Evolutionary conservation across 2,797 vertebrate genomes (phyloP).

Genomic region (Notolepis coatsorum): DNA sequence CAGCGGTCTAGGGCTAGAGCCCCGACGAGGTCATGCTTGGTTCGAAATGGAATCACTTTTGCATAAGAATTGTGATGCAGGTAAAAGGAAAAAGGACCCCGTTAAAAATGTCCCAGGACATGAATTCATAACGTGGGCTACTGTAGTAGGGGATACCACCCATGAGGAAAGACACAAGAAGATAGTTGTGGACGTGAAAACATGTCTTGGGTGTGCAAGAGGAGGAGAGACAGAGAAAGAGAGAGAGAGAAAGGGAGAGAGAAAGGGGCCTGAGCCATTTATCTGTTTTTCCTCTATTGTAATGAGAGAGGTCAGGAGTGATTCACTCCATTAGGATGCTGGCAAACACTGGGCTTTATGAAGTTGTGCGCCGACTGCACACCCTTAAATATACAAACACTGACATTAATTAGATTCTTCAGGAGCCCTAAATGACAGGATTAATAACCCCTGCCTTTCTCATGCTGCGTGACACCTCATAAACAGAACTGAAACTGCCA

Average conservation of each 20-base stretch:
- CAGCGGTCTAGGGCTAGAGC: slow-evolving; percentile 35
- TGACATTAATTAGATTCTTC: slow-evolving; percentile 57
- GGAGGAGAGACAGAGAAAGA: neutral
- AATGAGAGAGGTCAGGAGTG: slow-evolving; percentile 44
- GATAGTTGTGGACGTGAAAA: slow-evolving; percentile 29
- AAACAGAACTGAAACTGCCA: too few species aligned
- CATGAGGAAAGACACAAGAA: slow-evolving; percentile 52
- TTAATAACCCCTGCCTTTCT: slow-evolving; percentile 49
- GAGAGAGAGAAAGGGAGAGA: neutral
- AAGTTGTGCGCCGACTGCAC: slow-evolving; percentile 12
- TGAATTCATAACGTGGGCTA: slow-evolving; percentile 38
- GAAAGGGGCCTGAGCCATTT: slow-evolving; percentile 27
- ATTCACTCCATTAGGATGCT: slow-evolving; percentile 46
- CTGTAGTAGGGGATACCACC: slow-evolving; percentile 47
- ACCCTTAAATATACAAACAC: slow-evolving; percentile 52
- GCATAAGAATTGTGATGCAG: slow-evolving; percentile 18
- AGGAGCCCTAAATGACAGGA: slow-evolving; percentile 47
- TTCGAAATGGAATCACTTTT: neutral
- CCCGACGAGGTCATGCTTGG: slow-evolving; percentile 51
- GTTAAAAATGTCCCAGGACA: slow-evolving; percentile 54
- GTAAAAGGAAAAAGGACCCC: slow-evolving; percentile 60
- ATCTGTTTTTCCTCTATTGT: slow-evolving; percentile 43
- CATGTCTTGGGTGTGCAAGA: slow-evolving; percentile 18
- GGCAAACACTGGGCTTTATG: slow-evolving; percentile 31
- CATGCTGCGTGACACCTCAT: too few species aligned